Base-by-base conservation (phyloP, 2,888 invertebrate genomes). In the Troides aeacus region DNA sequence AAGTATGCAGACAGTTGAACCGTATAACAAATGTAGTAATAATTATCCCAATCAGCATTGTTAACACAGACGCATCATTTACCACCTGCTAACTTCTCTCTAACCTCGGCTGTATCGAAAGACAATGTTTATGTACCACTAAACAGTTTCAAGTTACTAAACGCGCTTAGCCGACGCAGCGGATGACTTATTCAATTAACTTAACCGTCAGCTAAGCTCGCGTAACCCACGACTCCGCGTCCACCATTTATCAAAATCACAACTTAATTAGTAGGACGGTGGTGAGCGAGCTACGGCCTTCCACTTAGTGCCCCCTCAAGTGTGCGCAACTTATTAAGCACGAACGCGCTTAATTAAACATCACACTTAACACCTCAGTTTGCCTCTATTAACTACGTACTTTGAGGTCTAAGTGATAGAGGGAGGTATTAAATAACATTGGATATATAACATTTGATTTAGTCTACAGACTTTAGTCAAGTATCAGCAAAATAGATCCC, bases 181-280 rank as follows among this genome's bases (percentile, higher is more conserved):
- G 39, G 53, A 53, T 53, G 53, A 36, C 66, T 66, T 39, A 66
- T 61, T 67, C 66, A 62, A 67, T 66, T 62, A 57, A 21, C 66
- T 10, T 7, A n/a, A 24, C 46, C 46, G 60, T 46, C 46, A 66
- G 59, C 62, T 21, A 39, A 39, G 39, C 30, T 30, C 39, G 36
- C 23, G 24, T 42, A 67, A 53, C 30, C 21, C 23, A n/a, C 66
- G 53, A 46, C 46, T 56, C 57, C 30, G 62, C 36, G 23, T 67
- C 24, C 7, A 62, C 66, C 69, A 65, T 69, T 62, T 62, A 69
- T 69, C 69, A 69, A 69, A 69, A 69, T 65, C 69, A 62, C 57
- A 60, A 57, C 57, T 66, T 66, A 70, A 70, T 70, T 70, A 70
- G 69, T 70, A 62, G 17, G 64, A 23, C 57, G 17, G 57, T 39